Percentiles rank a stretch among this genome's conserved stretches.
phyloP scores from a whole-genome alignment of 2,113 vertebrate species.

The Silurus meridionalis region DNA sequence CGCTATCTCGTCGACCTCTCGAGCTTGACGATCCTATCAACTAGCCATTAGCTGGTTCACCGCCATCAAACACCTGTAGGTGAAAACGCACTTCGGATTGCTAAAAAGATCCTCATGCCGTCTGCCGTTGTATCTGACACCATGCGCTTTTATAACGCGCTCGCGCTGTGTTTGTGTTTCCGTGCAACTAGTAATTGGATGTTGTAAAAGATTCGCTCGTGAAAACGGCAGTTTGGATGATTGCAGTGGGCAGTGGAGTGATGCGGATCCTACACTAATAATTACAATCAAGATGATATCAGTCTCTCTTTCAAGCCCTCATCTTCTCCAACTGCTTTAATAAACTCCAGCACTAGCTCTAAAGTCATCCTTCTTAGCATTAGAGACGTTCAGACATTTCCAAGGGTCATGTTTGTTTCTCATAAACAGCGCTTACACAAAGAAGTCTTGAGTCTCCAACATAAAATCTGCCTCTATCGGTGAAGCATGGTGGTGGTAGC shows the following conservation, averaged over 20 bases:
- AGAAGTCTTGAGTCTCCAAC: not conserved
- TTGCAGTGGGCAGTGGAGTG: slow-evolving; percentile 39
- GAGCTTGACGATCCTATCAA: not conserved
- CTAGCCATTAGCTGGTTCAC: slow-evolving; percentile 2
- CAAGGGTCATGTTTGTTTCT: not conserved
- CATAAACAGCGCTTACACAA: not conserved
- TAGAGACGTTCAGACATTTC: not conserved
- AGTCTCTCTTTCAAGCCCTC: not conserved
- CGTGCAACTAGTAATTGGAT: slow-evolving; percentile 32
- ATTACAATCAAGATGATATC: slow-evolving; percentile 45
- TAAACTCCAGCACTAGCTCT: not conserved
- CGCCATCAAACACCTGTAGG: not conserved
- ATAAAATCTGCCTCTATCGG: not conserved
- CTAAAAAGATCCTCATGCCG: too few relatives aligned
- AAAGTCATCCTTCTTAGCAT: not conserved
- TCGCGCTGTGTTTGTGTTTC: slow-evolving; percentile 21
- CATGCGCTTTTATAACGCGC: not conserved
- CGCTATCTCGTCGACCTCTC: slow-evolving; percentile 8
- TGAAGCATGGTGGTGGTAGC: not conserved
- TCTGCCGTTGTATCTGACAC: not conserved
- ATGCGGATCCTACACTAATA: slow-evolving; percentile 48
- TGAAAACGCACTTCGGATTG: not conserved
- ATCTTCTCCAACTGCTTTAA: not conserved
- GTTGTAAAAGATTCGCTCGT: slow-evolving; percentile 32
- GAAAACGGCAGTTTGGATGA: slow-evolving; percentile 19